Evolutionary conservation across 2,888 invertebrate genomes (phyloP).

Genomic region (Lycophotia porphyrea): DNA sequence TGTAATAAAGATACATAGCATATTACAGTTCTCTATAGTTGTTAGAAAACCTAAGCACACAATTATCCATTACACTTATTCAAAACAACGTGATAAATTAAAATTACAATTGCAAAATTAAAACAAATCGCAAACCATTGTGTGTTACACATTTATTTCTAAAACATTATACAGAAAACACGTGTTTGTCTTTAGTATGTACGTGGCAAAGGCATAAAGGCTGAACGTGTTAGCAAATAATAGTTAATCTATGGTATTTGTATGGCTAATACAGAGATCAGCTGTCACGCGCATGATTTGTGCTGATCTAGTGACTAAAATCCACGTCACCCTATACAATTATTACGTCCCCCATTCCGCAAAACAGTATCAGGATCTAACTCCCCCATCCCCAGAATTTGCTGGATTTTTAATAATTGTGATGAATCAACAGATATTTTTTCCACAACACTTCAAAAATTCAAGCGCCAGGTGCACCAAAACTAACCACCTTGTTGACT

Average conservation of each 20-base stretch:
- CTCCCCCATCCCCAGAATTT: too few relatives aligned
- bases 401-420: too few relatives aligned
- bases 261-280: slow-evolving; percentile 53
- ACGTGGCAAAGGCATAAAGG: slow-evolving; percentile 53
- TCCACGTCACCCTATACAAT: too few relatives aligned
- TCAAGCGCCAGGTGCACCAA: too few relatives aligned
- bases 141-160: slow-evolving; percentile 44
- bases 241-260: slow-evolving; percentile 57
- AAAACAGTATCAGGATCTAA: too few relatives aligned
- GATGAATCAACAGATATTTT: too few relatives aligned
- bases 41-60: slow-evolving; percentile 2
- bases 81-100: slow-evolving; percentile 32
- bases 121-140: slow-evolving; percentile 24
- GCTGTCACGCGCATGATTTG: slow-evolving; percentile 63
- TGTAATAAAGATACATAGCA: background rate
- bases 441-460: too few relatives aligned
- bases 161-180: slow-evolving; percentile 54
- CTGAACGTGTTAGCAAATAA: slow-evolving; percentile 53
- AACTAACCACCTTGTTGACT: too few relatives aligned
- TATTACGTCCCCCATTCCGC: too few relatives aligned
- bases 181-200: slow-evolving; percentile 53
- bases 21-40: background rate
- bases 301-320: slow-evolving; percentile 18
- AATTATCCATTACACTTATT: slow-evolving; percentile 29
- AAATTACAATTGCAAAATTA: slow-evolving; percentile 52